Evolutionary conservation across 2,888 invertebrate genomes (phyloP).

Genomic region (Lomographa bimaculata): DNA sequence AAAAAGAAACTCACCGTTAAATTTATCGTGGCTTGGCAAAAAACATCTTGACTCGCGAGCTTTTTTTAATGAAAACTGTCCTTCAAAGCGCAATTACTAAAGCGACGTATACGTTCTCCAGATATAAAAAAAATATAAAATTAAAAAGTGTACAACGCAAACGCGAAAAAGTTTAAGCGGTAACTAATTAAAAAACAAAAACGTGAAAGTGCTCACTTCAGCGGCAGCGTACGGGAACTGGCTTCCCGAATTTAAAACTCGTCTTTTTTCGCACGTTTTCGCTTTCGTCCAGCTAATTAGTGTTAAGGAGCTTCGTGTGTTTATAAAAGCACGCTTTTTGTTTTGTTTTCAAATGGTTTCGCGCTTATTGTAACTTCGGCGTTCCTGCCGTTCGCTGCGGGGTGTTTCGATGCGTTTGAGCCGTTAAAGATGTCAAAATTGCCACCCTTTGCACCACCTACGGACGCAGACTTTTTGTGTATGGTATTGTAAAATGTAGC

Average conservation of each 20-base stretch:
- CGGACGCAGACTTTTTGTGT: too few species aligned
- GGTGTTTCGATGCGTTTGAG: constrained; percentile 3
- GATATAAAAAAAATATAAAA: constrained; percentile 46
- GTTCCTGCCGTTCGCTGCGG: too few species aligned
- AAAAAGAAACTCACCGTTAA: not conserved
- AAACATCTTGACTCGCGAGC: not conserved
- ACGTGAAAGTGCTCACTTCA: constrained; percentile 57
- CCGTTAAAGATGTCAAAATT: constrained; percentile 13
- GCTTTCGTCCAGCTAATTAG: constrained; percentile 74
- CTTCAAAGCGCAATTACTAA: constrained; percentile 25
- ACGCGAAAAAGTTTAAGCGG: constrained; percentile 69
- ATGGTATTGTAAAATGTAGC: too few species aligned
- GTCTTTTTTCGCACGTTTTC: constrained; percentile 66
- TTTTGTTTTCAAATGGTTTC: constrained; percentile 23
- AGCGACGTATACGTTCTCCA: constrained; percentile 3
- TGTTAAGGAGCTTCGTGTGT: constrained; percentile 65
- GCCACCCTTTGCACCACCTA: not conserved
- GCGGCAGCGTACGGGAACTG: constrained; percentile 59
- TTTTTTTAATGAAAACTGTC: constrained; percentile 31
- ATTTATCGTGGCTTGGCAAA: not conserved
- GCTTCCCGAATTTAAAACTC: constrained; percentile 68
- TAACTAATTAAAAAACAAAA: constrained; percentile 76
- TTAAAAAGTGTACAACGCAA: constrained; percentile 55
- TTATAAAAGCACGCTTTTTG: constrained; percentile 27
- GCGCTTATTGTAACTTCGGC: constrained; percentile 15